Conservation (phyloP, 2,797 vertebrate species). For the Orestias chungarensis region DNA sequence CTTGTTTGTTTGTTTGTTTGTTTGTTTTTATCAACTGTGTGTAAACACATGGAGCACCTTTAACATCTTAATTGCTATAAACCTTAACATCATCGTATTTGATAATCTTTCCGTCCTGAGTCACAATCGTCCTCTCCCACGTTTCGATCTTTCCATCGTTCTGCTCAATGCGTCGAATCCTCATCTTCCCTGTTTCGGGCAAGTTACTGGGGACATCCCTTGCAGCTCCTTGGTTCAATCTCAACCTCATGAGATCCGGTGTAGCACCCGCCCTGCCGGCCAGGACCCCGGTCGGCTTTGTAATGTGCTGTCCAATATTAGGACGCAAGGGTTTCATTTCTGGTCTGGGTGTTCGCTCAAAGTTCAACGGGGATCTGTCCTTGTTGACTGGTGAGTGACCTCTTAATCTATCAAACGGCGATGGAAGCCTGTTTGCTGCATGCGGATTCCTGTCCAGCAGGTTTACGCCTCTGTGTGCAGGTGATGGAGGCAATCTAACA, state of each 20-base stretch:
- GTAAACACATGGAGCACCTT: too few relatives aligned
- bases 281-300: slow-evolving; percentile 14
- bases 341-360: slow-evolving; percentile 49
- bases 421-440: not conserved
- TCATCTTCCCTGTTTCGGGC: slow-evolving; percentile 66
- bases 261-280: slow-evolving; percentile 3
- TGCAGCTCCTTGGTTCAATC: slow-evolving; percentile 45
- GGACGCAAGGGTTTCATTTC: not conserved
- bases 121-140: slow-evolving; percentile 74
- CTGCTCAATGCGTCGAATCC: slow-evolving; percentile 58
- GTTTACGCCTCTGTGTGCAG: not conserved
- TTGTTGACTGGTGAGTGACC: slow-evolving; percentile 9
- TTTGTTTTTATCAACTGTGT: too few relatives aligned
- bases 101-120: slow-evolving; percentile 65
- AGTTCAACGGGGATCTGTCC: not conserved
- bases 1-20: too few relatives aligned
- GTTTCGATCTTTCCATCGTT: slow-evolving; percentile 53
- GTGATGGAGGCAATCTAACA: too few relatives aligned
- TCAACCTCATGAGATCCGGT: slow-evolving; percentile 48
- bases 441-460: not conserved
- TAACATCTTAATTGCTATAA: slow-evolving; percentile 43
- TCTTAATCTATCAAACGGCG: slow-evolving; percentile 5
- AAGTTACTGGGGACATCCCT: slow-evolving; percentile 65
- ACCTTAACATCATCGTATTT: slow-evolving; percentile 67
- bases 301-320: not conserved